These are phyloP conservation scores for Aphyosemion australe DNA, from an alignment of 2,113 vertebrate genomes.

Conservation along the genomic window DNA sequence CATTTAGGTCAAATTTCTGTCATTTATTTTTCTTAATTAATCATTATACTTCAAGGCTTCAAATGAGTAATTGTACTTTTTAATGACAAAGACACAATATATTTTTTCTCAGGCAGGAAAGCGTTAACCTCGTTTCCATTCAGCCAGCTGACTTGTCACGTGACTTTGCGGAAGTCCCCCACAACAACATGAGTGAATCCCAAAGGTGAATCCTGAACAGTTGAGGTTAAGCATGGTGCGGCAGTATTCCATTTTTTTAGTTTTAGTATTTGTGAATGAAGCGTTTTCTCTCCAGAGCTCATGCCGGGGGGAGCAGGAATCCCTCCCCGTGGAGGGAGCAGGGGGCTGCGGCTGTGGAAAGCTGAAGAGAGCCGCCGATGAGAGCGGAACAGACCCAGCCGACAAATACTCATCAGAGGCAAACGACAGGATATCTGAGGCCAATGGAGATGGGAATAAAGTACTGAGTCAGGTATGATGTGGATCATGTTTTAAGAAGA, in stretches of 20 bases:
- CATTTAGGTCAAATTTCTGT: too few species aligned
- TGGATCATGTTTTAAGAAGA: not conserved
- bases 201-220: not conserved
- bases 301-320: slow-evolving; percentile 13
- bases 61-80: too few species aligned
- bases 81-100: not conserved
- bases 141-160: slow-evolving; percentile 71
- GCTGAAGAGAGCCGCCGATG: slow-evolving; percentile 60
- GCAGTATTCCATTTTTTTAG: slow-evolving; percentile 18
- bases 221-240: slow-evolving; percentile 1
- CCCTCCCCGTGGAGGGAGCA: not conserved
- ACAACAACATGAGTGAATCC: not conserved
- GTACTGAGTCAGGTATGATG: slow-evolving; percentile 48
- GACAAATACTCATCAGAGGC: slow-evolving; percentile 67
- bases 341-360: slow-evolving; percentile 74
- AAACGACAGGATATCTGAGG: slow-evolving; percentile 25
- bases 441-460: not conserved
- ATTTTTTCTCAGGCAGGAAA: not conserved
- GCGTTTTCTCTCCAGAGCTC: slow-evolving; percentile 16
- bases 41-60: too few species aligned
- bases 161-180: slow-evolving; percentile 63
- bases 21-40: too few species aligned
- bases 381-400: slow-evolving; percentile 26
- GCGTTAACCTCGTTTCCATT: not conserved
- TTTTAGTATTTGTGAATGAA: not conserved